phyloP scores from a whole-genome alignment of 2,797 vertebrate genomes.

The Nasua narica region DNA sequence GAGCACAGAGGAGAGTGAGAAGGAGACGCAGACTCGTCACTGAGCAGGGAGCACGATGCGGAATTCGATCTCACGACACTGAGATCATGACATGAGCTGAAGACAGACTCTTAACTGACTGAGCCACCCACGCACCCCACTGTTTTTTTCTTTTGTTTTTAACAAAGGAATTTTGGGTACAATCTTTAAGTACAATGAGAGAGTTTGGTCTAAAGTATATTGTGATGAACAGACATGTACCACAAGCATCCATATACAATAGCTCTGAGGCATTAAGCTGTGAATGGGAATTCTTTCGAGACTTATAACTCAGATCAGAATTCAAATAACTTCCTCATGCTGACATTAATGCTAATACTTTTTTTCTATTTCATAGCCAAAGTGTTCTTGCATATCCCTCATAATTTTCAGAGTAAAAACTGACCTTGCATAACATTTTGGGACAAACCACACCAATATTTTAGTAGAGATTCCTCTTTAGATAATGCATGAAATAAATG shows the following conservation, averaged over 20 bases:
- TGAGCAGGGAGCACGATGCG: neutral
- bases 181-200: neutral
- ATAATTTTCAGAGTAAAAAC: slow-evolving; percentile 56
- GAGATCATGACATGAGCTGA: neutral
- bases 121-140: neutral
- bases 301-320: slow-evolving; percentile 59
- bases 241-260: neutral
- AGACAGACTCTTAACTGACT: neutral
- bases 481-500: slow-evolving; percentile 70
- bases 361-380: slow-evolving; percentile 68
- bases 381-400: slow-evolving; percentile 71
- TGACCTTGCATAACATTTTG: slow-evolving; percentile 43
- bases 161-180: neutral
- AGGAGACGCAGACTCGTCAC: neutral
- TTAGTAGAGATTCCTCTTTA: slow-evolving; percentile 47
- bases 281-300: slow-evolving; percentile 56
- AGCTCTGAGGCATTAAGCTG: neutral
- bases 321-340: slow-evolving; percentile 48
- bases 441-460: slow-evolving; percentile 64
- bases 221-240: neutral
- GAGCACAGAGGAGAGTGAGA: neutral
- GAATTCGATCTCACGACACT: neutral
- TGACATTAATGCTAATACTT: slow-evolving; percentile 68
- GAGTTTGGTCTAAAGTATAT: neutral
- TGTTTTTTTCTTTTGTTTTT: neutral